Evolutionary conservation across 2,797 vertebrate species (phyloP), one percentile per base, ranked within the genome.

Genomic region (Neopelma chrysocephalum): DNA sequence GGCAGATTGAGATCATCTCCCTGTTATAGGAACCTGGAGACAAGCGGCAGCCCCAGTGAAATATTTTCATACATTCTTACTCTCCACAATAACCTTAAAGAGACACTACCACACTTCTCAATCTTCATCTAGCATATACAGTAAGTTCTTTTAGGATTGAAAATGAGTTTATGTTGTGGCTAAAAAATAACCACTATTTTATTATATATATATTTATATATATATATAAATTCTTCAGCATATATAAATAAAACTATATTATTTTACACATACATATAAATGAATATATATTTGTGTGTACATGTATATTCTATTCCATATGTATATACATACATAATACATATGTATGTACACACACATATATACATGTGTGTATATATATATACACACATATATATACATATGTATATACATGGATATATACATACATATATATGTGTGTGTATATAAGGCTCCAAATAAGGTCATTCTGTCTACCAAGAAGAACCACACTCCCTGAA

Each of bases 1-100:
- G 97, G 98, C 98, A 98, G 98, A 98, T 97, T 98, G 97, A 96
- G 98, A 98, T 98, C 97, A 98, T 98, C 98, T 98, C 97, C 97
- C 96, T 97, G 95, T 97, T 98, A 97, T 18, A 97, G 97, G 97
- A 98, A 98, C 96, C 97, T 96, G 95, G 97, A 98, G 98, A 98
- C 97, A 97, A 98, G 97, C 88, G 13, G 97, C 96, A 97, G 94
- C 95, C 96, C 94, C 95, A 93, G 95, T 94, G 97, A 98, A 98
- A 97, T 96, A 97, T 97, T 98, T 97, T 90, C 96, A 94, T 96
- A 94, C 51, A 45, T 96, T 96, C 96, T 89, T 60, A 87, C 95
- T 94, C 94, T 93, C 83, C 89, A 93, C 93, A 96, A 50, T 83
- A 90, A 96, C 89, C 95, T 98, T 97, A 98, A 98, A 98, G 96